These are phyloP conservation scores for Apodemia zela DNA, from an alignment of 2,888 invertebrate genomes.

Conservation along the genomic window DNA sequence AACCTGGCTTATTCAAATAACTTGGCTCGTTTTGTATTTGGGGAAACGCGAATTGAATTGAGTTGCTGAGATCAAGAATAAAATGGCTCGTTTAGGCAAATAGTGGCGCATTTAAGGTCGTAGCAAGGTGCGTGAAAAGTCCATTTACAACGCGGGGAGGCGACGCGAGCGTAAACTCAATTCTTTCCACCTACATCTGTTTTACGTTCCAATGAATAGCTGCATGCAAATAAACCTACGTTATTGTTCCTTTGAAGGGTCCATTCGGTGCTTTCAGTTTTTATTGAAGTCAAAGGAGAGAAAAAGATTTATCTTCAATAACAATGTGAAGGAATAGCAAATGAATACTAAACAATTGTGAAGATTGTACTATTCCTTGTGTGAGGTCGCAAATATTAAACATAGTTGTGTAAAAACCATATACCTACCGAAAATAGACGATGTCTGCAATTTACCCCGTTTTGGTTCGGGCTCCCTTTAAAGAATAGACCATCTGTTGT, in stretches of 20 bases:
- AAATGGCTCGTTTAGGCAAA: constrained; percentile 55
- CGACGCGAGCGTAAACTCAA: constrained; percentile 49
- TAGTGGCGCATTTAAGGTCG: constrained; percentile 50
- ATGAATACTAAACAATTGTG: background rate
- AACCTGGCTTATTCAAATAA: constrained; percentile 15
- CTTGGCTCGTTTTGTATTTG: constrained; percentile 36
- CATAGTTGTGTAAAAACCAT: too few relatives aligned
- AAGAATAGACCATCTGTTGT: too few relatives aligned
- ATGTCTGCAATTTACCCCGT: too few relatives aligned
- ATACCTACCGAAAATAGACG: too few relatives aligned
- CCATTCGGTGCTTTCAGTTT: constrained; percentile 27
- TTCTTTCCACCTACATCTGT: constrained; percentile 60
- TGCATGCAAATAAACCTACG: constrained; percentile 59
- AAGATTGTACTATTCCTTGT: background rate
- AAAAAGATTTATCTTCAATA: constrained; percentile 16
- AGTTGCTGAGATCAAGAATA: constrained; percentile 39
- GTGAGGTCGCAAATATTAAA: background rate
- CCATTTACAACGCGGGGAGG: constrained; percentile 46
- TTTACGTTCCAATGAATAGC: constrained; percentile 65
- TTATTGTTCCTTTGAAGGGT: constrained; percentile 59
- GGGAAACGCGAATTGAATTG: constrained; percentile 43
- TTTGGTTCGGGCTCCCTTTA: too few relatives aligned
- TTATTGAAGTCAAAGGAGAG: constrained; percentile 19
- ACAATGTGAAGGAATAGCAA: constrained; percentile 5
- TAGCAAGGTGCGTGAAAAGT: constrained; percentile 48